phyloP scores from a whole-genome alignment of 2,797 vertebrate genomes.

The Poecilia picta region DNA sequence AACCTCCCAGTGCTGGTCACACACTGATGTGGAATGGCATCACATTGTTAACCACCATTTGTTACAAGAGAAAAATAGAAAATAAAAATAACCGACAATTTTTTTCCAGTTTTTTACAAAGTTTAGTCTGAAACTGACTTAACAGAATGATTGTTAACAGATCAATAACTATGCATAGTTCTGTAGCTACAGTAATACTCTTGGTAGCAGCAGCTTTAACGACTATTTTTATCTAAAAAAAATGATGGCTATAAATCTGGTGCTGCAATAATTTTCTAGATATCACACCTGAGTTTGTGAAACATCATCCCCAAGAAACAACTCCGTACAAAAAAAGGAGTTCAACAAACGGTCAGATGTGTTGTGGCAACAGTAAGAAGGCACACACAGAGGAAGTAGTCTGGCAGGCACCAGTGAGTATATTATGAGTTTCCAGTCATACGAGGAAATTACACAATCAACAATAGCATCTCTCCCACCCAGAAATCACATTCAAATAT shows the following conservation, averaged over 20 bases:
- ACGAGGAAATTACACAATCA: constrained; percentile 73
- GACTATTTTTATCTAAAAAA: not conserved
- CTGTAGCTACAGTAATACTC: not conserved
- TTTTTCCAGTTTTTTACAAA: not conserved
- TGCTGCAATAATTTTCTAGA: not conserved
- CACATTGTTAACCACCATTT: too few relatives aligned
- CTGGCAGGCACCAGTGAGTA: constrained; percentile 78
- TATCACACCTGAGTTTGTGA: not conserved
- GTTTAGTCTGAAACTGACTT: not conserved
- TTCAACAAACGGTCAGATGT: not conserved
- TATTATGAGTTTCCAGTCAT: constrained; percentile 78
- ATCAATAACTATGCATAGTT: not conserved
- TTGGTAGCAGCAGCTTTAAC: not conserved
- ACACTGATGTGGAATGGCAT: too few relatives aligned
- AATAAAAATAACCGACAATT: not conserved
- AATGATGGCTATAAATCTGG: not conserved
- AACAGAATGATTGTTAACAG: not conserved
- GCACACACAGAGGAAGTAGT: constrained; percentile 62
- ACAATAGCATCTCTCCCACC: constrained; percentile 65
- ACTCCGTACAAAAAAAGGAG: not conserved
- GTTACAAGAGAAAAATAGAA: not conserved
- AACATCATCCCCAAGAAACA: not conserved
- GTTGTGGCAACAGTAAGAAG: constrained; percentile 48
- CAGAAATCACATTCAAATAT: constrained; percentile 57
- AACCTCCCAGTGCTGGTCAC: not conserved